Evolutionary conservation across 1,140 invertebrate genomes (phyloP), one percentile per base, ranked within the genome.

Genomic region (Meloidogyne floridensis): DNA sequence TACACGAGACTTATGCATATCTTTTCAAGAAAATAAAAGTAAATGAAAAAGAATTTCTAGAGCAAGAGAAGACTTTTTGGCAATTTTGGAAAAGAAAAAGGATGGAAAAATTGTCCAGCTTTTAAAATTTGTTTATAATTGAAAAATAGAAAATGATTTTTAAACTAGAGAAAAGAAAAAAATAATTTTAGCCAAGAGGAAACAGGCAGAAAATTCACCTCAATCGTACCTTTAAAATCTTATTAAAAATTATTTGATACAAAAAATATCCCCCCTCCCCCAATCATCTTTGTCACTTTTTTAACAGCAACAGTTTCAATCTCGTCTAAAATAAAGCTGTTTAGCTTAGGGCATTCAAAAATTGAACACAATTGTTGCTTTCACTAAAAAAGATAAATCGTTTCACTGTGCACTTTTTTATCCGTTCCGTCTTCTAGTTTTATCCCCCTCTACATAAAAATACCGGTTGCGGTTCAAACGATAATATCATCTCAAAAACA

Each of bases 361-460:
- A 13, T 59, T 13, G 4, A 4, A 6, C 47, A 47, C 47, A 47
- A 32, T 32, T 47, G 47, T 47, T 47, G 47, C 47, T 8, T 47
- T 47, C 47, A 47, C 47, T 47, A 47, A 47, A 32, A 32, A 47
- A 47, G 47, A 47, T 59, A 59, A 59, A 59, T n/a, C 59, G n/a
- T n/a, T n/a, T 65, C 59, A 65, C n/a, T 65, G 15, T 65, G 59
- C n/a, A 65, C 59, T 65, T 65, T 65, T 59, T 59, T 59, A 15
- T 15, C 15, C 5, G 15, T 65, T n/a, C 10, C 15, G 15, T 65
- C n/a, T 65, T 65, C 59, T n/a, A n/a, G 59, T 65, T 65, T n/a
- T 59, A 59, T 32, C 32, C 32, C 32, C 32, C 32, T 65, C 59
- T 4, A n/a, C 15, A n/a, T 65, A 65, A 65, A 65, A 65, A 65